These are phyloP conservation scores for Lethrus apterus DNA, from an alignment of 1,140 invertebrate genomes.

Conservation along the genomic window DNA sequence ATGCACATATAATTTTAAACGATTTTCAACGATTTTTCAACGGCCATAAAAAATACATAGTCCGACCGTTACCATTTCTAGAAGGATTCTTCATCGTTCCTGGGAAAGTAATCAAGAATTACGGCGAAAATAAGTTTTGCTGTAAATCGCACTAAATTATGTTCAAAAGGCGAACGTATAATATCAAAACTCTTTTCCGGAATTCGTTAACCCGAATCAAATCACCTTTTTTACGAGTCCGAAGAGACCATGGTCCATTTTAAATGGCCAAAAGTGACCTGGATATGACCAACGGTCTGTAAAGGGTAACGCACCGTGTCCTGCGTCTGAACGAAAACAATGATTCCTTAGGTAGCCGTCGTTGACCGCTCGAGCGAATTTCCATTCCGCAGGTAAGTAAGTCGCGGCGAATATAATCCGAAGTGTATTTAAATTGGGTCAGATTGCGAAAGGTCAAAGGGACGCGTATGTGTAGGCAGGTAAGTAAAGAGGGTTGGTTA, in stretches of 20 bases:
- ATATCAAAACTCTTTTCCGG: conserved; percentile 10
- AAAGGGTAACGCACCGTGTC: not conserved
- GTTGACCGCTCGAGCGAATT: conserved; percentile 2
- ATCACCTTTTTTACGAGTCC: not conserved
- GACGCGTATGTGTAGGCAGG: conserved; percentile 10
- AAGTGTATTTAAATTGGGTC: conserved; percentile 12
- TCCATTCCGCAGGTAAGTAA: too few relatives aligned
- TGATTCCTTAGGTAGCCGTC: too few relatives aligned
- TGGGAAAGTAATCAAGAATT: too few relatives aligned
- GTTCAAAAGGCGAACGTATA: too few relatives aligned
- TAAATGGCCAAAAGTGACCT: conserved; percentile 11
- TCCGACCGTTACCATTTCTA: too few relatives aligned
- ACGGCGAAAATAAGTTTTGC: too few relatives aligned
- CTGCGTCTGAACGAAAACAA: not conserved
- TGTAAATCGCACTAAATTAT: too few relatives aligned
- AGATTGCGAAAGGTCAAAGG: conserved; percentile 11
- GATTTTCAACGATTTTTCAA: too few relatives aligned
- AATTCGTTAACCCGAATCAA: conserved; percentile 9
- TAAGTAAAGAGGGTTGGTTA: conserved; percentile 6
- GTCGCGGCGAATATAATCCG: too few relatives aligned
- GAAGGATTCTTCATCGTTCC: too few relatives aligned
- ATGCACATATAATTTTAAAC: too few relatives aligned
- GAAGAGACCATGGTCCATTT: conserved; percentile 11
- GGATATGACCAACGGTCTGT: conserved; percentile 12
- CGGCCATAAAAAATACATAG: too few relatives aligned